phyloP scores from a whole-genome alignment of 2,888 invertebrate species.

The Branchinecta sandiegonensis region DNA sequence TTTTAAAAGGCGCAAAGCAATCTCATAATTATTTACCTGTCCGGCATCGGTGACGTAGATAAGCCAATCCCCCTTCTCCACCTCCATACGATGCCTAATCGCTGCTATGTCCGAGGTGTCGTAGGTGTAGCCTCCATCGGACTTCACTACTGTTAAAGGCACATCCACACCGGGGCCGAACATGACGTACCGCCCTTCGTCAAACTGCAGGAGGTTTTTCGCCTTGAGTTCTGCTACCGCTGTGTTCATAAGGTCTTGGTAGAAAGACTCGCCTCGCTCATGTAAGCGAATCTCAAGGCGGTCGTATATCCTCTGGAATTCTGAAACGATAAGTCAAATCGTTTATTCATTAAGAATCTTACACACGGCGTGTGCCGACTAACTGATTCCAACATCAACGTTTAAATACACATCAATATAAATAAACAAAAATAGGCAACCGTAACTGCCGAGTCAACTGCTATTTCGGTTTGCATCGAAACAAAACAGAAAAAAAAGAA shows the following conservation, averaged over 20 bases:
- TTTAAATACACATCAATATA: no score
- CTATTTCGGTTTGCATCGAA: no score
- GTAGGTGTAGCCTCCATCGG: slow-evolving; percentile 91
- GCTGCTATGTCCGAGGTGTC: slow-evolving; percentile 96
- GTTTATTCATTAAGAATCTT: no score
- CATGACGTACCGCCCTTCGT: slow-evolving; percentile 70
- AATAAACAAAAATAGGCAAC: no score
- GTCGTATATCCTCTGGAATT: slow-evolving; percentile 80
- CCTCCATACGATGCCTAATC: slow-evolving; percentile 62
- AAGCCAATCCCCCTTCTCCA: slow-evolving; percentile 75
- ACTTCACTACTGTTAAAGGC: slow-evolving; percentile 86
- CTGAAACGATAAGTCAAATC: slow-evolving; percentile 38
- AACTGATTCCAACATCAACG: no score
- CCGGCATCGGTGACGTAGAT: slow-evolving; percentile 91
- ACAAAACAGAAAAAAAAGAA: no score
- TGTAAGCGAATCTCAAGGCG: slow-evolving; percentile 57
- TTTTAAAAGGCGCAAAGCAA: no score
- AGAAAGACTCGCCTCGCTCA: slow-evolving; percentile 92
- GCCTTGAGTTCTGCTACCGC: slow-evolving; percentile 58
- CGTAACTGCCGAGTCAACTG: no score
- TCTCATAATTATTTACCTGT: slow-evolving; percentile 43
- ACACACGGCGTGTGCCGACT: no score
- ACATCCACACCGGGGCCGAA: slow-evolving; percentile 49
- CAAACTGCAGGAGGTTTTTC: slow-evolving; percentile 52
- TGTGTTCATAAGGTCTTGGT: slow-evolving; percentile 74